These are phyloP conservation scores for Paraescarpia echinospica DNA, from an alignment of 1,140 invertebrate genomes.

Conservation along the genomic window DNA sequence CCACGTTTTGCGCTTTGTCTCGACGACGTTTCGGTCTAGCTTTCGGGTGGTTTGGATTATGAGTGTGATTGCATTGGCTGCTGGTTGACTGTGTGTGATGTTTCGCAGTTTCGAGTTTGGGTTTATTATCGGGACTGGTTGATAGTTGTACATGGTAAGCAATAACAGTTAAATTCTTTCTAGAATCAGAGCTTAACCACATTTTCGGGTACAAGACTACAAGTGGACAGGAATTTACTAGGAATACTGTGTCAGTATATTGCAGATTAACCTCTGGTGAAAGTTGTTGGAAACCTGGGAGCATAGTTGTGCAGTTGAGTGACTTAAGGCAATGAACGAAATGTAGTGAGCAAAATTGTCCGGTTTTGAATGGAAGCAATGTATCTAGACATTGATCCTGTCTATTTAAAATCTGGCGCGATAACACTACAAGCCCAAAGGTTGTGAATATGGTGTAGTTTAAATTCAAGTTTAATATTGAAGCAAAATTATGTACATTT, in stretches of 20 bases:
- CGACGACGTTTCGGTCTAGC: no score
- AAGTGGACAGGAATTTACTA: neutral
- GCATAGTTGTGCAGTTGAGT: neutral
- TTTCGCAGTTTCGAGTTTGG: neutral
- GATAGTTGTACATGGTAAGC: neutral
- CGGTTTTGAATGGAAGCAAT: neutral
- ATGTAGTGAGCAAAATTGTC: neutral
- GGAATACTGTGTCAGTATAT: neutral
- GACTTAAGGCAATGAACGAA: no score
- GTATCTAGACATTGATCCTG: neutral
- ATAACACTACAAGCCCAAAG: neutral
- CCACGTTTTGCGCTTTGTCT: neutral
- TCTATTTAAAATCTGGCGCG: neutral
- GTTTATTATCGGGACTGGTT: neutral
- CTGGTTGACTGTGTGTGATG: no score
- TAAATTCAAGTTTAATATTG: no score
- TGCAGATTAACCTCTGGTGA: neutral
- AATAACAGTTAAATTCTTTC: neutral
- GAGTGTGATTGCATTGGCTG: no score
- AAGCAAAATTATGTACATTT: no score
- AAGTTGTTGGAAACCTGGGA: neutral
- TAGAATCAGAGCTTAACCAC: neutral
- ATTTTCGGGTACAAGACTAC: neutral
- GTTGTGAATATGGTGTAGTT: neutral
- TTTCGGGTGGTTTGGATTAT: no score